phyloP scores from a whole-genome alignment of 92 coral and sea anemone genomes.

The Heliopora coerulea region DNA sequence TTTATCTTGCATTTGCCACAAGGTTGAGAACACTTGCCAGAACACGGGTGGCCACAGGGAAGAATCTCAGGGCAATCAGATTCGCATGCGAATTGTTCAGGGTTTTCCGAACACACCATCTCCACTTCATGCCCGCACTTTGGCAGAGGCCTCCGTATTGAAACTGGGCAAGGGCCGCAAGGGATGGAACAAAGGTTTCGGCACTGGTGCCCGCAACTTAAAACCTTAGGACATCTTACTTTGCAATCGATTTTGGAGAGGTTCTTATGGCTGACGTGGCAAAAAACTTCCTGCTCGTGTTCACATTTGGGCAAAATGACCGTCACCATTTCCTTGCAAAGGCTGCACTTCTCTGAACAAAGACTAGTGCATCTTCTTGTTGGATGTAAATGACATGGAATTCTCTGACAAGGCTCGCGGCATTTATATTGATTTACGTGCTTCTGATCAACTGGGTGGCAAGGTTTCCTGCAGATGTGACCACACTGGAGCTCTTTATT shows the following conservation, averaged over 20 bases:
- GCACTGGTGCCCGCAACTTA: conserved; percentile 62
- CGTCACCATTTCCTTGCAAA: conserved; percentile 40
- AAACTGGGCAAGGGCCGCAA: conserved; percentile 48
- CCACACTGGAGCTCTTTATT: conserved; percentile 55
- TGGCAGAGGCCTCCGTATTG: conserved; percentile 34
- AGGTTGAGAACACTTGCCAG: conserved; percentile 28
- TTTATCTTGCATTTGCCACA: background rate
- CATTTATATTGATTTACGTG: conserved; percentile 48
- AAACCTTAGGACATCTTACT: conserved; percentile 24
- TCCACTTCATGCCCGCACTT: conserved; percentile 59
- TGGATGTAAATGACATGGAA: conserved; percentile 47
- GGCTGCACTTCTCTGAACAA: conserved; percentile 54
- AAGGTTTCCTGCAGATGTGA: conserved; percentile 58
- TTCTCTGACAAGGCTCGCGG: conserved; percentile 35
- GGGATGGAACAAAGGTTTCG: conserved; percentile 53
- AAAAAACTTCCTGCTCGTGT: conserved; percentile 42
- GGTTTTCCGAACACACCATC: conserved; percentile 27
- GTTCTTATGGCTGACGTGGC: conserved; percentile 34
- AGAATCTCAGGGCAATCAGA: conserved; percentile 45
- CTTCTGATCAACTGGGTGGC: conserved; percentile 52
- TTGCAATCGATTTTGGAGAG: conserved; percentile 13
- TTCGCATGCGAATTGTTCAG: conserved; percentile 43
- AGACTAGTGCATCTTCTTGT: conserved; percentile 51
- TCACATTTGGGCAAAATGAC: conserved; percentile 51
- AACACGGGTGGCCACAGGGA: conserved; percentile 68